Percentiles rank a stretch among this genome's conserved stretches.
These are phyloP conservation scores for Hycleus cichorii DNA, from an alignment of 1,140 invertebrate genomes.

Conservation along the genomic window DNA sequence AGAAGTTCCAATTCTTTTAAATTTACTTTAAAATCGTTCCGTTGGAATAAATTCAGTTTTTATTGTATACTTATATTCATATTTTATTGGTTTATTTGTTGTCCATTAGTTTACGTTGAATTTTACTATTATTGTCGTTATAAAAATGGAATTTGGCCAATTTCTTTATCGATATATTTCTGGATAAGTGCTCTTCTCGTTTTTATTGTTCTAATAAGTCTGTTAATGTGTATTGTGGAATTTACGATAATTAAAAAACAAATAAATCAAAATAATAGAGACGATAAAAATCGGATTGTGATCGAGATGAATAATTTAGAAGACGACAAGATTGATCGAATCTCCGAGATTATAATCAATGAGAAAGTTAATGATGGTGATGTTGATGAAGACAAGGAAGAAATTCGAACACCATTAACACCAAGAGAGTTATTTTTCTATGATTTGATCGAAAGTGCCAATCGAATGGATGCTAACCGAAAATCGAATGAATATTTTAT, in stretches of 20 bases:
- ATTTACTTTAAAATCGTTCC: no score
- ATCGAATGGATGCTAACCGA: conserved; percentile 6
- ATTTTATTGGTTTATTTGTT: conserved; percentile 41
- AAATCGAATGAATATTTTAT: conserved; percentile 28
- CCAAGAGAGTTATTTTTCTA: conserved; percentile 42
- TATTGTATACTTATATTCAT: conserved; percentile 33
- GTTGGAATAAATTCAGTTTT: not conserved
- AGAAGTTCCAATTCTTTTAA: no score
- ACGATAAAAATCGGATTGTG: no score
- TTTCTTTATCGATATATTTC: conserved; percentile 26
- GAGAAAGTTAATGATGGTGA: no score
- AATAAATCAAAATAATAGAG: no score
- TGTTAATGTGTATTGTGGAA: conserved; percentile 32
- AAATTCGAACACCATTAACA: conserved; percentile 27
- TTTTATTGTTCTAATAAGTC: conserved; percentile 35
- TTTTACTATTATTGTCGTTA: not conserved
- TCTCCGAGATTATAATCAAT: no score
- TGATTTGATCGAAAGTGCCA: conserved; percentile 38
- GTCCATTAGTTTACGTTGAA: conserved; percentile 31
- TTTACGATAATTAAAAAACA: not conserved
- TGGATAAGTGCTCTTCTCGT: conserved; percentile 36
- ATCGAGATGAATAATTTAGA: no score
- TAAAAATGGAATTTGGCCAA: conserved; percentile 13
- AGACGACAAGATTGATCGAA: no score
- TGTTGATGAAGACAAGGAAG: no score